A percentile compares a stretch with the other conserved stretches of the same genome.
These are phyloP conservation scores for Heterodera carotae DNA, from an alignment of 1,140 invertebrate genomes.

Conservation along the genomic window DNA sequence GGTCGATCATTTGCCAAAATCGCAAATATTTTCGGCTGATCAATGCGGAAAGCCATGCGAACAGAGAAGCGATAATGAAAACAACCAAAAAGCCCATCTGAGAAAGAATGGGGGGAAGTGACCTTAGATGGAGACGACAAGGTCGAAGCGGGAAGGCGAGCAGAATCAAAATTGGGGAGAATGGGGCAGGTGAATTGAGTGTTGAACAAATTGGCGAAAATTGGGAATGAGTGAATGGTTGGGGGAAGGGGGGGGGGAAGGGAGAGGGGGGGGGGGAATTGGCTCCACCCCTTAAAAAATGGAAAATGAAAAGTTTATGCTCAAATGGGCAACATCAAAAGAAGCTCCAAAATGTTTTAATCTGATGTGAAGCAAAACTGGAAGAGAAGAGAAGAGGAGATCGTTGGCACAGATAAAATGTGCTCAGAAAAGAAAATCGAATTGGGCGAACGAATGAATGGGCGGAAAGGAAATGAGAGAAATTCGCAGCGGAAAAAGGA, in stretches of 20 bases:
- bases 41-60: slow-evolving; percentile 44
- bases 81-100: slow-evolving; percentile 54
- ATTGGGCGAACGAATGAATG: neutral
- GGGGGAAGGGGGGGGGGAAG: no score
- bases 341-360: neutral
- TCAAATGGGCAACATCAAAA: slow-evolving; percentile 4
- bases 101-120: neutral
- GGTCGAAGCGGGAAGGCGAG: neutral
- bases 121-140: neutral
- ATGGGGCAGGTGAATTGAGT: neutral
- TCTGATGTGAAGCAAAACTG: neutral
- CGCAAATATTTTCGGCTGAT: slow-evolving; percentile 32
- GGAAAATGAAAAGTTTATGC: neutral
- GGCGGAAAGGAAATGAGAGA: neutral
- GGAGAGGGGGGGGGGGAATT: neutral
- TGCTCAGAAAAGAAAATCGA: no score
- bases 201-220: no score
- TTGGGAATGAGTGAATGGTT: neutral
- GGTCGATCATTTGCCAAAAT: slow-evolving; percentile 36
- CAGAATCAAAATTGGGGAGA: neutral
- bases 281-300: neutral
- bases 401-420: slow-evolving; percentile 2
- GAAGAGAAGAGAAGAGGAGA: neutral
- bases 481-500: neutral
- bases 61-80: slow-evolving; percentile 28